Conservation (phyloP, 37 sponge, comb jelly and placozoan genomes). For the Diacarnus erythraeanus region DNA sequence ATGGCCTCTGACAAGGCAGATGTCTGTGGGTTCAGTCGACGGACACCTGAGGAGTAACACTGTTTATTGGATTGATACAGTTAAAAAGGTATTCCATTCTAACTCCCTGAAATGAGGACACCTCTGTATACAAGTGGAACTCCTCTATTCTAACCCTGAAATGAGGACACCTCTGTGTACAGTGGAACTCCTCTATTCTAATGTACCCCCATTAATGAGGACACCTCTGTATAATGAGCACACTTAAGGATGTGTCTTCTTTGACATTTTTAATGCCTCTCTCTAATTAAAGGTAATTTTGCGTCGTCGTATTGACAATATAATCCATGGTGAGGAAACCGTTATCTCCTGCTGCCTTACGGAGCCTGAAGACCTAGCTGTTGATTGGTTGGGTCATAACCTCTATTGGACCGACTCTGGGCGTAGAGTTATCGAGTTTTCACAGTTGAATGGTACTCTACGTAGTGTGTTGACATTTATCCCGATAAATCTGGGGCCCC, state of each 20-base stretch:
- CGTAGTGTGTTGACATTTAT: constrained; percentile 26
- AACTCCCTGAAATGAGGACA: no score
- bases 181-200: no score
- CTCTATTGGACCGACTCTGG: constrained; percentile 60
- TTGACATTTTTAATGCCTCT: no score
- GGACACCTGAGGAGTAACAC: constrained; percentile 6
- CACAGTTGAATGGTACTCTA: constrained; percentile 20
- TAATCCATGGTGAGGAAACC: no score
- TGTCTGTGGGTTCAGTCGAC: constrained; percentile 1
- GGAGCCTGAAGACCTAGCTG: constrained; percentile 38
- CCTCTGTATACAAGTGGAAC: no score
- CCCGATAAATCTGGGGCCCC: constrained; percentile 9
- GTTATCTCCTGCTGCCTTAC: constrained; percentile 40
- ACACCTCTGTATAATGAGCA: no score
- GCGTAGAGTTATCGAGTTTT: constrained; percentile 42
- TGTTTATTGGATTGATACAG: constrained; percentile 32
- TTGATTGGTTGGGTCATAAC: constrained; percentile 65
- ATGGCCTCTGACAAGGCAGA: not conserved
- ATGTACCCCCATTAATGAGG: no score
- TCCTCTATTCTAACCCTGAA: no score
- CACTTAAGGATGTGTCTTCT: not conserved
- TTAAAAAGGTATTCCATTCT: constrained; percentile 27
- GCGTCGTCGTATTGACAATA: no score
- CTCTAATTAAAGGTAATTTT: no score
- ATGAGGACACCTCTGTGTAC: no score